Evolutionary conservation across 1,140 invertebrate species (phyloP), one percentile per base, ranked within the genome.

Genomic region (Cydia fagiglandana): DNA sequence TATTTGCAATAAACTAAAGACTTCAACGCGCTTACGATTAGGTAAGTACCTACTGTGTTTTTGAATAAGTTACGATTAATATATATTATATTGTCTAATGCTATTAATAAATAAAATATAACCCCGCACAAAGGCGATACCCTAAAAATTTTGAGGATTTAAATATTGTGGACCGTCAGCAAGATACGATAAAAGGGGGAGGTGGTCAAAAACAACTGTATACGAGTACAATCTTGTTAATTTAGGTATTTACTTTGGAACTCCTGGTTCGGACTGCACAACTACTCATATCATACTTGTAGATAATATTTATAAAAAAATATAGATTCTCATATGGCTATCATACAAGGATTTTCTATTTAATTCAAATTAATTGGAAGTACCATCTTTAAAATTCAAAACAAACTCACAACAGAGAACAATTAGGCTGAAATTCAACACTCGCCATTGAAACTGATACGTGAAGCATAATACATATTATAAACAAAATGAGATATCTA

Each of bases 391-490:
- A 13, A 53, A 17, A 53, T 53, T 61, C 10, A 24, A 61, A 61
- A 61, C 56, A 24, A 24, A 12, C 17, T 24, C 20, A 61, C 20
- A 2, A 7, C 7, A 1, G n/a, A 20, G n/a, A 61, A 3, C 20
- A 61, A 61, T 61, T 61, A 61, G 20, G 17, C 20, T 24, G 56
- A 61, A 61, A 61, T 61, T 61, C 17, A 61, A 61, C 20, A 61
- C 56, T 61, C 56, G 6, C 10, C 20, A 24, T 61, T 24, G 56
- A 24, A 61, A 61, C 20, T 12, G 56, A 61, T 24, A 61, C 56
- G 6, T 17, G n/a, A 61, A 61, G 17, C 20, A 17, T 56, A 56
- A 17, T 61, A 24, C 24, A 24, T 24, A 61, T 61, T 61, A 10
- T 61, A 61, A 61, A 61, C 56, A 61, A 24, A 24, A 61, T 12